phyloP scores from a whole-genome alignment of 2,888 invertebrate genomes.

The Bellardia pandia region DNA sequence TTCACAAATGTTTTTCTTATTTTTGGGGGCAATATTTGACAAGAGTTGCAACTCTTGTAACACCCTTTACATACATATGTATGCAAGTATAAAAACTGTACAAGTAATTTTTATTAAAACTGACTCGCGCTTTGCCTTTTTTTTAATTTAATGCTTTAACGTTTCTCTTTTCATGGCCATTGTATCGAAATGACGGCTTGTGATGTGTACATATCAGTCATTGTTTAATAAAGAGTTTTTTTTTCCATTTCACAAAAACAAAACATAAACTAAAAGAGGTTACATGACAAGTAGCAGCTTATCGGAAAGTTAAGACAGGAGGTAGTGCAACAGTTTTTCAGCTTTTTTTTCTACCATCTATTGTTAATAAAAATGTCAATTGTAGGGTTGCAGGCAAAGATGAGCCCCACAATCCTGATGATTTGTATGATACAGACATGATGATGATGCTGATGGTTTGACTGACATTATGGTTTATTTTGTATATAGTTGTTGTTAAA shows the following conservation, averaged over 20 bases:
- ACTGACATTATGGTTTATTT: neutral
- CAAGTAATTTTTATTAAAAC: constrained; percentile 23
- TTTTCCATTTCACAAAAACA: neutral
- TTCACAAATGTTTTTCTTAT: no score
- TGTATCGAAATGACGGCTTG: constrained; percentile 31
- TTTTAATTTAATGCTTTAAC: neutral
- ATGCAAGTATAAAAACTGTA: neutral
- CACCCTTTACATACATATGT: no score
- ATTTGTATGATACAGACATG: neutral
- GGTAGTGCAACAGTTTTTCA: constrained; percentile 3
- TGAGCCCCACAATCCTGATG: constrained; percentile 4
- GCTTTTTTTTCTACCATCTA: constrained; percentile 4
- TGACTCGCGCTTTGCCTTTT: neutral
- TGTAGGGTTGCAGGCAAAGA: constrained; percentile 31
- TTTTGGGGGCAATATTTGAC: no score
- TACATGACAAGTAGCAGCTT: constrained; percentile 44
- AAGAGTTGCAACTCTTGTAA: no score
- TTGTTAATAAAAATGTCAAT: constrained; percentile 46
- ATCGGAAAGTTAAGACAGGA: neutral
- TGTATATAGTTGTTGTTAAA: neutral
- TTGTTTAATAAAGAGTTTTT: neutral
- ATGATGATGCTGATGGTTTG: neutral
- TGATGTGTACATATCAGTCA: constrained; percentile 62
- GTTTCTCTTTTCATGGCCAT: neutral
- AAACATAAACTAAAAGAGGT: constrained; percentile 9